Conservation (phyloP, 2,113 vertebrate species). For the Eclectus roratus region DNA sequence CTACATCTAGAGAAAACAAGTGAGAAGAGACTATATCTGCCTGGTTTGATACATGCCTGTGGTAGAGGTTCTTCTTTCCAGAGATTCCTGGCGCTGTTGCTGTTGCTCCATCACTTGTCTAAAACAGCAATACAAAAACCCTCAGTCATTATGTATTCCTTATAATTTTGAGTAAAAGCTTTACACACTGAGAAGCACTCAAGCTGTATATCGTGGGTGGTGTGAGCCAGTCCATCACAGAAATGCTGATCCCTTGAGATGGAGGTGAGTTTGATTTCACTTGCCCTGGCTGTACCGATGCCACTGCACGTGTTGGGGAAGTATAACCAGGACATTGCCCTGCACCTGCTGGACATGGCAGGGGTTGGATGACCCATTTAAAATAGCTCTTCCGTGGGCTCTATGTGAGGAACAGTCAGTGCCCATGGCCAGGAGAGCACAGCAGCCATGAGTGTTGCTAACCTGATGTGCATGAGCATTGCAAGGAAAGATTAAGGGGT, state of each 20-base stretch:
- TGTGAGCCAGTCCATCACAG: not conserved
- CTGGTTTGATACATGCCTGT: conserved; percentile 80
- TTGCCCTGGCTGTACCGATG: not conserved
- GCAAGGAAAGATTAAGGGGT: not conserved
- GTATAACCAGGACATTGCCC: not conserved
- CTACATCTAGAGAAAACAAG: not conserved
- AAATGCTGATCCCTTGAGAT: not conserved
- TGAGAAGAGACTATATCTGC: not conserved
- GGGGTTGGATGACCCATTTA: not conserved
- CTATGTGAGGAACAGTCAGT: not conserved
- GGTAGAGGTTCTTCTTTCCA: conserved; percentile 91
- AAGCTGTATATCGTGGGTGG: not conserved
- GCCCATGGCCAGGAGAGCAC: not conserved
- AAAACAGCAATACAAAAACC: conserved; percentile 23
- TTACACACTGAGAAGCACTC: not conserved
- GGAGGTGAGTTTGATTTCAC: not conserved
- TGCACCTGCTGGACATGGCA: not conserved
- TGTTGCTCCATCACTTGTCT: conserved; percentile 96
- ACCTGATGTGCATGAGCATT: not conserved
- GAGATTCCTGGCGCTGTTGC: conserved; percentile 87
- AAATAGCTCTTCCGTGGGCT: not conserved
- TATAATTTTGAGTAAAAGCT: not conserved
- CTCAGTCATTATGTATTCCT: not conserved
- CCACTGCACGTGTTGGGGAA: fast-evolving
- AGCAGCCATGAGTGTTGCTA: not conserved